Base-by-base conservation (phyloP, 2,113 vertebrate genomes). In the Macheiramphus alcinus region DNA sequence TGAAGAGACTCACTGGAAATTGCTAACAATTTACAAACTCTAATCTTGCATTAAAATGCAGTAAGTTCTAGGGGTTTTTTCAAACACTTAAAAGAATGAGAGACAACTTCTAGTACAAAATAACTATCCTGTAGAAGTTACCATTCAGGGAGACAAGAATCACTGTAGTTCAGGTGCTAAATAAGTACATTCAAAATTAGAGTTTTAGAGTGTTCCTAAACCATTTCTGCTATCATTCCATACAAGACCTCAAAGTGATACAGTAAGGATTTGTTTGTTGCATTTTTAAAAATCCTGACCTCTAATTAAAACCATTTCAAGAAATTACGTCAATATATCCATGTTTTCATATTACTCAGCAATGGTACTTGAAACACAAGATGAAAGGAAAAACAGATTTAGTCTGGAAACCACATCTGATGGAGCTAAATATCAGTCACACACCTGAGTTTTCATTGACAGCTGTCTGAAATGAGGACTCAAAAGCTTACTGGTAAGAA, bases 341-440 rank as follows among this genome's bases (percentile, higher is more conserved):
- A 45, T 4, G 5, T 42, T 82, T 67, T 84, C 56, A 48, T 9
- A 17, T 34, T 42, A 53, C 31, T 67, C 42, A 66, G 32, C 23
- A 52, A 32, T 6, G 34, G 22, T 7, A 43, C 32, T 47, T n/a
- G 20, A 56, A 88, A 47, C 7, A 59, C 0, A 0, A 80, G 27
- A 52, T 0, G 2, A 93, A 29, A 58, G 25, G 42, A 83, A 90
- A 80, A 53, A 26, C 27, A 82, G 53, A 73, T 82, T 93, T 67
- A 40, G 23, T 25, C 38, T 71, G 53, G 20, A 88, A 92, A 45
- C 10, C 56, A 40, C 88, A 94, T 20, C 47, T 63, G 34, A 91
- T 17, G 25, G 50, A 86, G 47, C 14, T 11, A 22, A 92, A 2
- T 12, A 68, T 70, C 81, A 79, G 66, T 55, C 38, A 9, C 47